These are phyloP conservation scores for Vandiemenella viatica DNA, from an alignment of 2,888 invertebrate species.

Conservation along the genomic window DNA sequence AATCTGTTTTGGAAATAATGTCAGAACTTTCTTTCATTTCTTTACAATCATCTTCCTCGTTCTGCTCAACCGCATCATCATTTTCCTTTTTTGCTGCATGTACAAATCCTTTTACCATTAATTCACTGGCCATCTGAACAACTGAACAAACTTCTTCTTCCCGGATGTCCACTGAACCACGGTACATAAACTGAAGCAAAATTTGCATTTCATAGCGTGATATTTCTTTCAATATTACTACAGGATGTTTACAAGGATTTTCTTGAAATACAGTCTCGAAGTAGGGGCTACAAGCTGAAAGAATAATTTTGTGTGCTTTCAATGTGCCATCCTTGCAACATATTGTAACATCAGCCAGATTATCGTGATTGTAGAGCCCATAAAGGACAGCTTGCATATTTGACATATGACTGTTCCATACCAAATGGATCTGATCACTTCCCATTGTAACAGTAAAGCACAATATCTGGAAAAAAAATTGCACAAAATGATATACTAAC, in stretches of 20 bases:
- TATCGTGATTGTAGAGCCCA: slow-evolving; percentile 50
- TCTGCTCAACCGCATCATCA: background rate
- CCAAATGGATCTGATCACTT: slow-evolving; percentile 36
- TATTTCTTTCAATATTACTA: background rate
- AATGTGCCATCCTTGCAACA: slow-evolving; percentile 56
- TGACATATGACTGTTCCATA: slow-evolving; percentile 58
- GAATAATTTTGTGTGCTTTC: slow-evolving; percentile 53
- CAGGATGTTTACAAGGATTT: background rate
- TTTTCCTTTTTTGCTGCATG: background rate
- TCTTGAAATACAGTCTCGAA: background rate
- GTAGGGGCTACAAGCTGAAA: slow-evolving; percentile 22
- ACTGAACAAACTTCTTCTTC: background rate
- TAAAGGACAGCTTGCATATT: slow-evolving; percentile 54
- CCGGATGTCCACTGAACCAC: background rate
- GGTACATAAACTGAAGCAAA: background rate
- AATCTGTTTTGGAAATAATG: too few relatives aligned
- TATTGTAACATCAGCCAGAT: slow-evolving; percentile 53
- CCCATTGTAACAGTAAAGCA: too few relatives aligned
- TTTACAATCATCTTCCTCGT: too few relatives aligned
- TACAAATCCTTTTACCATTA: background rate
- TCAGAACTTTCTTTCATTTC: too few relatives aligned
- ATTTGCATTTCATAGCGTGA: background rate
- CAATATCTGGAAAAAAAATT: too few relatives aligned
- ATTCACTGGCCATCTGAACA: background rate
- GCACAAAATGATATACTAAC: too few relatives aligned